Base-by-base conservation (phyloP, 2,888 invertebrate species). In the Aleiodes leptofemur region DNA sequence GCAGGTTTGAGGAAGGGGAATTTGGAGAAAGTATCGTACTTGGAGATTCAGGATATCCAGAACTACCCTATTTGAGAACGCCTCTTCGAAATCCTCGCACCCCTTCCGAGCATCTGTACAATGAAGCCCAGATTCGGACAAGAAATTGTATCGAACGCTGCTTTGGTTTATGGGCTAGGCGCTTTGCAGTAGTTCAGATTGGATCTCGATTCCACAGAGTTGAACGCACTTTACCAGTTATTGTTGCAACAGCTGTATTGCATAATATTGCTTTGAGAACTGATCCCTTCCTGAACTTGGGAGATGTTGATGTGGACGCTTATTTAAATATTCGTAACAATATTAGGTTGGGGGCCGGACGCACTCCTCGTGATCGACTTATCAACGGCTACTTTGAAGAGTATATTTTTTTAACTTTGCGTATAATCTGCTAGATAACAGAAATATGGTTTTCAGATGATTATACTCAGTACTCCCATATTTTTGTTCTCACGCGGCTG, bases 101-200 rank as follows among this genome's bases (percentile, higher is more conserved):
- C 34, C 69, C 64, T 14, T 72, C 78, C 48, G 80, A 83, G 71
- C 72, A 78, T 13, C 13, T 76, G n/a, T 83, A 82, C 72, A 83
- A 84, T 69, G 76, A 79, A 59, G 73, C 84, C 1, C 83, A 82
- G 23, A 80, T 81, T 55, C 14, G 78, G 59, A 82, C 83, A 43
- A 53, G 83, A 43, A 83, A 81, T 73, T 51, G 72, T n/a, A 74
- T 82, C 5, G 83, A 85, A 74, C 75, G 82, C 13, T 61, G 69
- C 11, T 83, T 81, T 72, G 80, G 83, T 82, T n/a, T n/a, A n/a
- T n/a, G n/a, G n/a, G n/a, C n/a, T 43, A 78, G 79, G 74, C 76
- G 75, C 69, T 80, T 80, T 70, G 76, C 80, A 29, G 74, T 77
- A 1, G 59, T 79, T 23, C 23, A 23, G 1, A 51, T 23, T n/a